phyloP scores from a whole-genome alignment of 2,888 invertebrate genomes.

The Cantharis rufa region DNA sequence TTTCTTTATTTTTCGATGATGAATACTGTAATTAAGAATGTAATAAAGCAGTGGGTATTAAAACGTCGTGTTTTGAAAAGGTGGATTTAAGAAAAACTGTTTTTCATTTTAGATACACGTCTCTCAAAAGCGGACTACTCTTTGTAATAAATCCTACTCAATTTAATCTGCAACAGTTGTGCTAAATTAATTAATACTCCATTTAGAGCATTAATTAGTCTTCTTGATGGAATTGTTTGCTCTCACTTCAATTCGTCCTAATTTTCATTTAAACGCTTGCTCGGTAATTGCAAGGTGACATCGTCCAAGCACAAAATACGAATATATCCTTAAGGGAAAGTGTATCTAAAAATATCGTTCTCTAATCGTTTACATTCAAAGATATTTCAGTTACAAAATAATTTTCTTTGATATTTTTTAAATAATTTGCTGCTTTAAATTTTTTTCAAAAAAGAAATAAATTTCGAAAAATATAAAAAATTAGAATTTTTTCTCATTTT shows the following conservation, averaged over 20 bases:
- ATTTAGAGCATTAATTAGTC: constrained; percentile 19
- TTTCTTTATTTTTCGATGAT: neutral
- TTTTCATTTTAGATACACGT: neutral
- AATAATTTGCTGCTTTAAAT: too few relatives aligned
- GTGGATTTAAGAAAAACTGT: neutral
- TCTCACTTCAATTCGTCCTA: neutral
- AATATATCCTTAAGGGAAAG: too few relatives aligned
- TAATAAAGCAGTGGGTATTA: neutral
- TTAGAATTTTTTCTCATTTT: too few relatives aligned
- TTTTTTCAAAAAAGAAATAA: too few relatives aligned
- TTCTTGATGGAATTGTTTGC: constrained; percentile 8
- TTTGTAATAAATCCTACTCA: constrained; percentile 12
- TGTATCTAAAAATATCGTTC: too few relatives aligned
- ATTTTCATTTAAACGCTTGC: neutral
- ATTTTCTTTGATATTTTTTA: too few relatives aligned
- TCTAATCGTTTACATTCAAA: too few relatives aligned
- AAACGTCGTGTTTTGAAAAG: neutral
- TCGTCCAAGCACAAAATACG: neutral
- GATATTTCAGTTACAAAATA: too few relatives aligned
- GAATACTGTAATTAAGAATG: neutral
- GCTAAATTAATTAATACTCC: constrained; percentile 22
- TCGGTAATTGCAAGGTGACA: neutral
- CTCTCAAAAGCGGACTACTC: neutral
- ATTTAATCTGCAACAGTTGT: constrained; percentile 29
- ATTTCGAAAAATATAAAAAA: too few relatives aligned